Percentiles rank a stretch among this genome's conserved stretches.
Conservation (phyloP, 2,888 invertebrate genomes). For the Acrocera orbiculus region DNA sequence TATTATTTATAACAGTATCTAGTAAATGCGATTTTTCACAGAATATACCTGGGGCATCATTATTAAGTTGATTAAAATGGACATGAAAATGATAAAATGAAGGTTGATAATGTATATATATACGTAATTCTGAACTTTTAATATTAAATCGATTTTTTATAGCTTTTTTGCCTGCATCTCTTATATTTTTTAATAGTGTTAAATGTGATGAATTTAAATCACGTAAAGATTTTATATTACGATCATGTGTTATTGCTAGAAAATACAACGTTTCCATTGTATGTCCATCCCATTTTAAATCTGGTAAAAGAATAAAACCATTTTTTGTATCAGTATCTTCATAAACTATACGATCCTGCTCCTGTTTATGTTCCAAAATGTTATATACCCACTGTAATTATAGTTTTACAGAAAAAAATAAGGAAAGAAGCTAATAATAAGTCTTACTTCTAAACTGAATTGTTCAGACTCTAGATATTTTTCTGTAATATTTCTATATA, state of each 20-base stretch:
- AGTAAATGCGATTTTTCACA: constrained; percentile 77
- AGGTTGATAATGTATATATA: constrained; percentile 90
- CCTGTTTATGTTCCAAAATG: constrained; percentile 79
- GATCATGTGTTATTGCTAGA: constrained; percentile 58
- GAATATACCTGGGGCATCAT: constrained; percentile 66
- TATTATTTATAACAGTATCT: constrained; percentile 75
- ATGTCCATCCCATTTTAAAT: constrained; percentile 89
- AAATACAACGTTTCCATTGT: constrained; percentile 62
- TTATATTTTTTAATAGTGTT: constrained; percentile 64
- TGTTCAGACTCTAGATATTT: constrained; percentile 56
- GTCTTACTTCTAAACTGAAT: constrained; percentile 58
- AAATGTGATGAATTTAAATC: constrained; percentile 65
- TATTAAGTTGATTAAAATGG: constrained; percentile 68
- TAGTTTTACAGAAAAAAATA: constrained; percentile 7
- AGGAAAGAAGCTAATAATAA: not conserved
- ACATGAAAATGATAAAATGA: constrained; percentile 94
- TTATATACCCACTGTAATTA: constrained; percentile 86
- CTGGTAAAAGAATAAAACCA: constrained; percentile 82
- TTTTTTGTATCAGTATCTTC: constrained; percentile 53
- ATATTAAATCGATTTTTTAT: constrained; percentile 64
- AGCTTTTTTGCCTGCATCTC: constrained; percentile 51
- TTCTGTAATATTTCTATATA: constrained; percentile 62
- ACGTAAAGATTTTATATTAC: constrained; percentile 63
- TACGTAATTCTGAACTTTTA: constrained; percentile 48
- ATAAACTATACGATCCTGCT: constrained; percentile 70